Percentiles rank a stretch among this genome's conserved stretches.
Evolutionary conservation across 2,888 invertebrate genomes (phyloP).

Genomic region (Eupeodes luniger): DNA sequence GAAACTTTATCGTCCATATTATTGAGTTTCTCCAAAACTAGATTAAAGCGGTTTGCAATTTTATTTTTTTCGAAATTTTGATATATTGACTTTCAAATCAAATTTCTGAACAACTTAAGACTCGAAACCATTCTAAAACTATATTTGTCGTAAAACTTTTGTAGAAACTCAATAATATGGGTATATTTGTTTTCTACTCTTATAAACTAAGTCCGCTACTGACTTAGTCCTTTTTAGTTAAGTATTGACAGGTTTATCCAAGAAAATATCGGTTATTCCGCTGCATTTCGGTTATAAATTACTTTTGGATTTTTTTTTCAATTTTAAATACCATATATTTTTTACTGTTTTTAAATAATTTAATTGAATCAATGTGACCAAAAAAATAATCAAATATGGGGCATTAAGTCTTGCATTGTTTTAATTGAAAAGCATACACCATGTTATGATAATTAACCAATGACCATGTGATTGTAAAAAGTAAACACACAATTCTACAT

Average conservation of each 20-base stretch:
- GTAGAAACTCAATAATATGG: too few relatives aligned
- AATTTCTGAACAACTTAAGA: too few relatives aligned
- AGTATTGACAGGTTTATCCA: constrained; percentile 4
- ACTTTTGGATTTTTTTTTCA: background rate
- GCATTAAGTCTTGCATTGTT: background rate
- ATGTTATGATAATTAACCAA: constrained; percentile 9
- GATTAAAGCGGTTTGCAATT: too few relatives aligned
- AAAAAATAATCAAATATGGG: constrained; percentile 20
- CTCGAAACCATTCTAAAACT: too few relatives aligned
- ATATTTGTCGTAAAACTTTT: too few relatives aligned
- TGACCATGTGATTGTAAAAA: constrained; percentile 15
- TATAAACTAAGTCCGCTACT: constrained; percentile 1
- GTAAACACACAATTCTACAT: background rate
- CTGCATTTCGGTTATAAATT: constrained; percentile 27
- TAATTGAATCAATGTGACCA: constrained; percentile 26
- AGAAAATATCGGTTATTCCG: constrained; percentile 20
- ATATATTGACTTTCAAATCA: too few relatives aligned
- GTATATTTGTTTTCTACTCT: too few relatives aligned
- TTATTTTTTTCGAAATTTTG: too few relatives aligned
- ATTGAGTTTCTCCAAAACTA: too few relatives aligned
- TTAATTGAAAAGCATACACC: background rate
- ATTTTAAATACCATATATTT: background rate
- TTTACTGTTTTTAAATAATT: constrained; percentile 2
- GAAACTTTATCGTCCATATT: too few relatives aligned
- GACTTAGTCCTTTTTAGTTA: background rate